These are phyloP conservation scores for Clanis bilineata DNA, from an alignment of 2,888 invertebrate genomes.

Conservation along the genomic window DNA sequence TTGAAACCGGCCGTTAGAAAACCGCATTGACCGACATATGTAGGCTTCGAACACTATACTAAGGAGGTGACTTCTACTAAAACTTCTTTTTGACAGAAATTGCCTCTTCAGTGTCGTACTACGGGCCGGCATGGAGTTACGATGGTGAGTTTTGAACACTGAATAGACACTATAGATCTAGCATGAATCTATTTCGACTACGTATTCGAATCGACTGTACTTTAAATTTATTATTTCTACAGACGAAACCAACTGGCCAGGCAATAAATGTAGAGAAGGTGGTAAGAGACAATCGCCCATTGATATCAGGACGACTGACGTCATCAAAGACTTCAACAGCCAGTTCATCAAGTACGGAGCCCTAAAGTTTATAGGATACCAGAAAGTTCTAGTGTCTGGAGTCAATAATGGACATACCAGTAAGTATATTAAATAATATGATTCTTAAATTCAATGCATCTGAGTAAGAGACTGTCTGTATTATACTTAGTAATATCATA, in stretches of 20 bases:
- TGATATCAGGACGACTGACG: constrained; percentile 53
- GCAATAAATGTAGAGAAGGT: constrained; percentile 49
- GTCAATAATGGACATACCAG: constrained; percentile 88
- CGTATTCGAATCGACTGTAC: no score
- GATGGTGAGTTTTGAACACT: constrained; percentile 31
- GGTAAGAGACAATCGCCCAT: constrained; percentile 69
- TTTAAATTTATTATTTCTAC: no score
- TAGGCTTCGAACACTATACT: no score
- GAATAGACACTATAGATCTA: no score
- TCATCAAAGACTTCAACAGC: constrained; percentile 47
- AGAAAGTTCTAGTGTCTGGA: constrained; percentile 74
- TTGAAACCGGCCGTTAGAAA: no score
- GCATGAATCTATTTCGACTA: no score
- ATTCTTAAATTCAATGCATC: no score
- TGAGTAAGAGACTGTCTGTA: no score
- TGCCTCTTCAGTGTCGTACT: constrained; percentile 8
- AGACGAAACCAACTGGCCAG: constrained; percentile 64
- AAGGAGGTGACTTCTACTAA: no score
- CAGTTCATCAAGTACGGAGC: constrained; percentile 58
- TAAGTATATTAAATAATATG: constrained; percentile 65
- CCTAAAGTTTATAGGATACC: constrained; percentile 82
- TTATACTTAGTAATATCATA: no score
- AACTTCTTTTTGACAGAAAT: not conserved
- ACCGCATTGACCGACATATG: no score
- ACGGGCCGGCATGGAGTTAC: constrained; percentile 36